A percentile compares a stretch with the other conserved stretches of the same genome.
Conservation (phyloP, 2,888 invertebrate genomes). For the Parelbella ahira region DNA sequence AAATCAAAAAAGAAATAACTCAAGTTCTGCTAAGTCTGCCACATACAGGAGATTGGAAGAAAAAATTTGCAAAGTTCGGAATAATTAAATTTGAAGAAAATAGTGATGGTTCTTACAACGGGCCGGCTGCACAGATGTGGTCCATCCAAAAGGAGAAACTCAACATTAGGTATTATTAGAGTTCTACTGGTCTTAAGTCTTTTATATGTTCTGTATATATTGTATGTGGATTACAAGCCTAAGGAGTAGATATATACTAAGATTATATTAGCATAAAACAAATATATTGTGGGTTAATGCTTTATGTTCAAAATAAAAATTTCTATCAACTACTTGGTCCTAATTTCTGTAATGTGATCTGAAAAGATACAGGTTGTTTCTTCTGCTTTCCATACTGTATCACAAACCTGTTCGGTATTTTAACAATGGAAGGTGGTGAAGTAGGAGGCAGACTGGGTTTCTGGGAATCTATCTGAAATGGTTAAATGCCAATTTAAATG, state of each 20-base stretch:
- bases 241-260: constrained; percentile 38
- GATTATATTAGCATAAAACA: not conserved
- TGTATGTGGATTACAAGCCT: constrained; percentile 64
- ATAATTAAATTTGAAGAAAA: constrained; percentile 68
- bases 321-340: constrained; percentile 9
- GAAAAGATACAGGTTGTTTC: constrained; percentile 46
- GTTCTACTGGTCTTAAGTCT: constrained; percentile 54
- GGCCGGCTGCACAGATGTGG: constrained; percentile 75
- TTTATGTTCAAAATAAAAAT: too few species aligned
- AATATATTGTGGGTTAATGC: not conserved
- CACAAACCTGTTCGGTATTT: constrained; percentile 48
- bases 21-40: constrained; percentile 62
- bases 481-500: constrained; percentile 3
- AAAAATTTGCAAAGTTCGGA: constrained; percentile 70
- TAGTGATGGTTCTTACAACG: constrained; percentile 67
- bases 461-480: constrained; percentile 33
- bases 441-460: constrained; percentile 38
- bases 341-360: constrained; percentile 48
- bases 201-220: constrained; percentile 67
- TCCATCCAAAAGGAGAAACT: constrained; percentile 70
- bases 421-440: constrained; percentile 37
- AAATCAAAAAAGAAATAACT: constrained; percentile 57
- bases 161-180: constrained; percentile 79
- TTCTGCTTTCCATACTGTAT: constrained; percentile 43
- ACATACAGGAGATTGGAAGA: constrained; percentile 57